Conservation (phyloP, 2,797 vertebrate genomes). For the Darevskia nairensis region DNA sequence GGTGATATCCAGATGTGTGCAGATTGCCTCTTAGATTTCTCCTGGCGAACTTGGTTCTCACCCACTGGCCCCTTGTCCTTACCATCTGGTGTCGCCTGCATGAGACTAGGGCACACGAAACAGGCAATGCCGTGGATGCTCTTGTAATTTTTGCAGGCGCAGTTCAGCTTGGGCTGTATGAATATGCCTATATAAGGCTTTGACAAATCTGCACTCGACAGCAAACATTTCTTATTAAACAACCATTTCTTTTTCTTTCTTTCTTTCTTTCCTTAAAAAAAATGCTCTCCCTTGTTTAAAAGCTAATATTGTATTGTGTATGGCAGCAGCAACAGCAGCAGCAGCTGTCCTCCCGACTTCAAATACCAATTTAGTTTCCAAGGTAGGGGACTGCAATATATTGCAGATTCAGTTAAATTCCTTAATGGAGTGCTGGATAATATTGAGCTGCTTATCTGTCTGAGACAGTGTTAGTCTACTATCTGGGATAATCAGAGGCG, state of each 20-base stretch:
- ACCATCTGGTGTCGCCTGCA: neutral
- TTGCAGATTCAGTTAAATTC: slow-evolving; percentile 25
- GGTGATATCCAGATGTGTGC: neutral
- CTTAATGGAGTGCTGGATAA: slow-evolving; percentile 55
- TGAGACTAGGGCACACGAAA: neutral
- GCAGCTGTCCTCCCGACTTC: neutral
- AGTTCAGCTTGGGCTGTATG: neutral
- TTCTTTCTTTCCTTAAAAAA: no score
- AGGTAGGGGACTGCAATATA: slow-evolving; percentile 23
- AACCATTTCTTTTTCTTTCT: neutral
- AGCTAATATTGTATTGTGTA: neutral
- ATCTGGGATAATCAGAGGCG: slow-evolving; percentile 33
- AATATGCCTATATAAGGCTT: neutral
- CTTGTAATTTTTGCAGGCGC: neutral
- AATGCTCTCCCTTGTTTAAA: slow-evolving; percentile 7
- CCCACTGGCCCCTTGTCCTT: neutral
- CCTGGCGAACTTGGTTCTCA: neutral
- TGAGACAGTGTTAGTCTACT: slow-evolving; percentile 49
- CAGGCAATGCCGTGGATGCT: neutral
- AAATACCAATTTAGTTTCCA: slow-evolving; percentile 17
- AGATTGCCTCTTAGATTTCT: neutral
- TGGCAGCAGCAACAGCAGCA: slow-evolving; percentile 1
- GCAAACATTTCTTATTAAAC: neutral
- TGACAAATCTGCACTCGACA: neutral
- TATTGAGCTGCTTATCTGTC: slow-evolving; percentile 58